phyloP scores from a whole-genome alignment of 2,888 invertebrate species.

The Lithophane semibrunnea region DNA sequence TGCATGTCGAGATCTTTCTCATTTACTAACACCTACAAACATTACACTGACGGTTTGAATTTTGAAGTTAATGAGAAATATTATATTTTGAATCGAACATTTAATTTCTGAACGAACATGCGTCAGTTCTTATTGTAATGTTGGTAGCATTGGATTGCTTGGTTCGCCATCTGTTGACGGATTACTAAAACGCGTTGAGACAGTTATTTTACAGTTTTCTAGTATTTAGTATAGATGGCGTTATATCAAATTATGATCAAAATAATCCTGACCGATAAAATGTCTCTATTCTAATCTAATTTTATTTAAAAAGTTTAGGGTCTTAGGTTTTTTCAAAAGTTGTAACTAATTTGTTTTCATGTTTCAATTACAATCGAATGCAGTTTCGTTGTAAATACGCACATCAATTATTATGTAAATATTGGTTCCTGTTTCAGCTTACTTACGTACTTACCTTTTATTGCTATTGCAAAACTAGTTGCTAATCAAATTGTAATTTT shows the following conservation, averaged over 20 bases:
- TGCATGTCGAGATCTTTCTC: no score
- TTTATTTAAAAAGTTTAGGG: no score
- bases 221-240: slow-evolving; percentile 29
- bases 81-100: background rate
- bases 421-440: slow-evolving; percentile 44
- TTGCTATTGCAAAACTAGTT: slow-evolving; percentile 36
- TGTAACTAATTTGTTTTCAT: background rate
- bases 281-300: no score
- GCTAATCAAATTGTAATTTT: slow-evolving; percentile 22
- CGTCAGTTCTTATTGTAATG: background rate
- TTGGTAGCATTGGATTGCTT: background rate
- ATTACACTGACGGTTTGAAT: background rate
- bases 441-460: slow-evolving; percentile 2
- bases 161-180: slow-evolving; percentile 17
- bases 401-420: slow-evolving; percentile 23
- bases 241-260: background rate
- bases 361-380: slow-evolving; percentile 2
- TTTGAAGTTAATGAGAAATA: background rate
- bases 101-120: slow-evolving; percentile 13
- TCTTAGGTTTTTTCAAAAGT: no score
- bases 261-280: no score
- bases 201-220: background rate
- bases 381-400: slow-evolving; percentile 23
- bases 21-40: no score
- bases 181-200: background rate